These are phyloP conservation scores for Sebastes trivittatus DNA, from an alignment of 2,797 vertebrate species.

Conservation along the genomic window DNA sequence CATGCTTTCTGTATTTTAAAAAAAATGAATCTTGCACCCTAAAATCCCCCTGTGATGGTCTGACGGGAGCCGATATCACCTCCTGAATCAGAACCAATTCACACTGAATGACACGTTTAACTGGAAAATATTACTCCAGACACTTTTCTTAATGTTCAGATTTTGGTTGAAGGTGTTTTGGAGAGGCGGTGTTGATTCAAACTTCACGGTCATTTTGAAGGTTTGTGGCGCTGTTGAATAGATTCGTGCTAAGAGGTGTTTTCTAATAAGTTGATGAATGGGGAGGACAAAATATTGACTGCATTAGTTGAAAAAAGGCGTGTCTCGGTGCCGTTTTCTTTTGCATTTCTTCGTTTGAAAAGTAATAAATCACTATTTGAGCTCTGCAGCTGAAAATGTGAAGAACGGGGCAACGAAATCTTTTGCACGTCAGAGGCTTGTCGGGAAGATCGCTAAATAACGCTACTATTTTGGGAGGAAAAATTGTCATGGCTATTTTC, in stretches of 20 bases:
- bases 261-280: not conserved
- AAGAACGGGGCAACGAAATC: too few relatives aligned
- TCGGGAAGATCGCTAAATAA: too few relatives aligned
- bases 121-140: not conserved
- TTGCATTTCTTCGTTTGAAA: not conserved
- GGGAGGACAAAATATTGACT: not conserved
- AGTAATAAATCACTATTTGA: not conserved
- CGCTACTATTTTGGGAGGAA: too few relatives aligned
- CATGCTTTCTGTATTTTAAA: not conserved
- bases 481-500: too few relatives aligned
- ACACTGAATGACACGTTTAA: constrained; percentile 12
- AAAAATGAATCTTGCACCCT: constrained; percentile 4
- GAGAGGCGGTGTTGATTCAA: not conserved
- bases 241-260: not conserved
- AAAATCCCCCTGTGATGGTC: constrained; percentile 24
- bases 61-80: constrained; percentile 10
- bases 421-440: too few relatives aligned
- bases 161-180: not conserved
- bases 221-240: not conserved
- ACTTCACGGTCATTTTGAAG: not conserved
- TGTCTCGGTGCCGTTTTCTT: not conserved
- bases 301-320: not conserved
- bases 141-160: not conserved
- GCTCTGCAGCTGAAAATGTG: too few relatives aligned
- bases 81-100: constrained; percentile 25